Base-by-base conservation (phyloP, 2,113 vertebrate genomes). In the Gyps fulvus region DNA sequence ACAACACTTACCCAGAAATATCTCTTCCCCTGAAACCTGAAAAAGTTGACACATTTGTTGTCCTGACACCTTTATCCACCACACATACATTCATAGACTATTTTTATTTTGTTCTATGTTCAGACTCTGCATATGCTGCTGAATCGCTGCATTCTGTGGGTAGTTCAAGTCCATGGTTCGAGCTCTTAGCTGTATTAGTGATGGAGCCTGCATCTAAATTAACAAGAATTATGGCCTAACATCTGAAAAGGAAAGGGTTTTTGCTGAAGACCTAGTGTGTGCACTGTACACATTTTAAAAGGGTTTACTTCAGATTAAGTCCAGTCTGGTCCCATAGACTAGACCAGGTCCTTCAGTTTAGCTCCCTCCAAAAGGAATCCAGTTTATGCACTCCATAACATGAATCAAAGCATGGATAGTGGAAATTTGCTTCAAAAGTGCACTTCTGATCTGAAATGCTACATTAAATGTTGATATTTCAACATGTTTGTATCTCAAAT, bases 51-150 rank as follows among this genome's bases (percentile, higher is more conserved):
- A 17, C 1, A 2, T 43, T 81, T 65, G 4, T 15, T 66, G 36
- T 61, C 42, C 50, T 57, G 26, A 42, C 15, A 36, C 3, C 4
- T 83, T 87, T 52, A 50, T 61, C 32, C 17, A 22, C 81, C 13
- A 38, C 32, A n/a, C 0, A 4, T 32, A 69, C 27, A 77, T 31
- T 6, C 2, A 1, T 6, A 50, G 34, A 38, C 3, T 17, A 31
- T 42, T 80, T 83, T 69, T 50, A 13, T 67, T 74, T 73, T 70
- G 3, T 16, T 50, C 4, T 40, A 3, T 36, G 15, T 76, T 80
- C 14, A 36, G 14, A 47, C 32, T 90, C n/a, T 86, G 18, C 32
- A 7, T 81, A 47, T 34, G 43, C 21, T 29, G 8, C 11, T 18
- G 18, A 66, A 66, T 55, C 2, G 0, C 27, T 91, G 27, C 3